Percentiles rank a stretch among this genome's conserved stretches.
phyloP scores from a whole-genome alignment of 2,113 vertebrate species.

The Isichthys henryi region DNA sequence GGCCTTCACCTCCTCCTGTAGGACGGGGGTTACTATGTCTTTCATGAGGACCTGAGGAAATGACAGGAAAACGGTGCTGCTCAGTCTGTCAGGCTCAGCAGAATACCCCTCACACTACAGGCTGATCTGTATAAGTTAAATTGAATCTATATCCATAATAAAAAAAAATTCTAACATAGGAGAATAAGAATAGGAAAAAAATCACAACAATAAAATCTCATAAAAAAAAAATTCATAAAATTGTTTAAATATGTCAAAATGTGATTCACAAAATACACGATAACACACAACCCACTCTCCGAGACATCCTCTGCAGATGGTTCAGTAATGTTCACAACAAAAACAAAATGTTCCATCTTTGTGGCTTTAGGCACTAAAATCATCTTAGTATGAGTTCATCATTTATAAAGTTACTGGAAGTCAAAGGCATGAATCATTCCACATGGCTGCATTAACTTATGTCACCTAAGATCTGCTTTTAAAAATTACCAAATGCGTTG shows the following conservation, averaged over 20 bases:
- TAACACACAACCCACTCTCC: not conserved
- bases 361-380: not conserved
- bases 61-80: constrained; percentile 26
- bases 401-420: constrained; percentile 3
- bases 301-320: not conserved
- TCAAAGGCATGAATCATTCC: not conserved
- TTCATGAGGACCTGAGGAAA: constrained; percentile 91
- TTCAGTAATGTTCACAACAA: not conserved
- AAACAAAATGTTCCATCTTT: not conserved
- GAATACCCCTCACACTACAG: not conserved
- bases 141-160: not conserved
- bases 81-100: not conserved
- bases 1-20: constrained; percentile 92
- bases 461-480: constrained; percentile 7
- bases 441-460: not conserved
- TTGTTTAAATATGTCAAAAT: not conserved
- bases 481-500: not conserved
- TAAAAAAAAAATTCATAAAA: not conserved
- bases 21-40: constrained; percentile 90
- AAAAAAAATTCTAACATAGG: too few species aligned
- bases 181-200: not conserved
- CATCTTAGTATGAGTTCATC: constrained; percentile 4
- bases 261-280: not conserved
- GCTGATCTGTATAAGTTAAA: not conserved
- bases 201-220: not conserved